A percentile compares a stretch with the other conserved stretches of the same genome.
Conservation (phyloP, 2,888 invertebrate species). For the Cenopis cana region DNA sequence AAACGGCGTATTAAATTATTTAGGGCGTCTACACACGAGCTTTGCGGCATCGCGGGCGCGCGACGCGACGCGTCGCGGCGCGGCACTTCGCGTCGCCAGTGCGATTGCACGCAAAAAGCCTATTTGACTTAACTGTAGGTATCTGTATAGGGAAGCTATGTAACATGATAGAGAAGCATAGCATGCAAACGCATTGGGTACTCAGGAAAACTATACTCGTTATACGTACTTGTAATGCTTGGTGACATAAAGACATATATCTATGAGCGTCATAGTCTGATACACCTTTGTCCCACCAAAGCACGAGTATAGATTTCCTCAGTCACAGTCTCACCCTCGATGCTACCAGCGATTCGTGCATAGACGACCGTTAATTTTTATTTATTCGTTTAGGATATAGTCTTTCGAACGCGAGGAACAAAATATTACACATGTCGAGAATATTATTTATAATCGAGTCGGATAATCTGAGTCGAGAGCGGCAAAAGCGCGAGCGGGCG, state of each 20-base stretch:
- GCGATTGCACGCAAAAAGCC: conserved; percentile 38
- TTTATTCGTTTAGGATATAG: conserved; percentile 82
- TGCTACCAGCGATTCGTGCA: conserved; percentile 56
- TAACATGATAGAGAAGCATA: conserved; percentile 42
- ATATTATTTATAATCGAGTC: conserved; percentile 83
- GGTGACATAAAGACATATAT: conserved; percentile 8
- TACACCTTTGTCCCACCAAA: neutral
- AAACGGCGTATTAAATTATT: conserved; percentile 84
- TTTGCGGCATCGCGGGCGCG: conserved; percentile 57
- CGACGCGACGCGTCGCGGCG: conserved; percentile 50
- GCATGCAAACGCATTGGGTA: conserved; percentile 30
- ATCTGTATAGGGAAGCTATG: conserved; percentile 45
- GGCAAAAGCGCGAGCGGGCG: conserved; percentile 68
- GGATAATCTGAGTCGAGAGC: conserved; percentile 81
- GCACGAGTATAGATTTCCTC: neutral
- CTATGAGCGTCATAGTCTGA: conserved; percentile 14
- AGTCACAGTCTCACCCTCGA: conserved; percentile 22
- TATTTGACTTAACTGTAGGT: conserved; percentile 42
- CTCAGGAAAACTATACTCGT: conserved; percentile 11
- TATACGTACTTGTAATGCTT: neutral
- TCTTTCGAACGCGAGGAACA: conserved; percentile 85
- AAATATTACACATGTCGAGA: conserved; percentile 84
- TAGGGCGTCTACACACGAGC: conserved; percentile 63
- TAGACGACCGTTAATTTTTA: conserved; percentile 62
- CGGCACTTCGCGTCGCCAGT: conserved; percentile 37